Conservation (phyloP, 2,888 invertebrate genomes). For the Theristus sp. region DNA sequence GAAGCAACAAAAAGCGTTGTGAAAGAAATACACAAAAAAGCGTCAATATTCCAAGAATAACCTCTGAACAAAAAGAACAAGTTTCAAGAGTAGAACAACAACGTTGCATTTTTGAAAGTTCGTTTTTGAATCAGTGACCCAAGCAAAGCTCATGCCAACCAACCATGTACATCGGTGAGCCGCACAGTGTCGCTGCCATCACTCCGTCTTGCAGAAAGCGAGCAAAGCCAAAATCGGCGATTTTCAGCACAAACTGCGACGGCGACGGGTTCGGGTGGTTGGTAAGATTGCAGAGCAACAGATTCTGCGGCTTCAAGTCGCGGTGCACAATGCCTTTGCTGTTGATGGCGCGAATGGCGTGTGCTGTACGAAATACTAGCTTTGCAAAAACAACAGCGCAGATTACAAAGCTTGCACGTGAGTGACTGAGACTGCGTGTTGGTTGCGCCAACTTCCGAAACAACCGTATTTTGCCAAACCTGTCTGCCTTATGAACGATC, state of each 20-base stretch:
- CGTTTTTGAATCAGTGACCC: neutral
- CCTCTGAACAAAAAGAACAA: conserved; percentile 1
- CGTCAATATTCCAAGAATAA: neutral
- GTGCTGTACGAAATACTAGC: too few relatives aligned
- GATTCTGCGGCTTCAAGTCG: conserved; percentile 98
- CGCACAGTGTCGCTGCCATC: conserved; percentile 97
- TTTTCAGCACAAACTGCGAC: conserved; percentile 76
- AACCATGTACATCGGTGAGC: conserved; percentile 98
- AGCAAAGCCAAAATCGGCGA: conserved; percentile 94
- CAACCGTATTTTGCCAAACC: too few relatives aligned
- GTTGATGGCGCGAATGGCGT: conserved; percentile 54
- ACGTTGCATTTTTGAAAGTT: neutral
- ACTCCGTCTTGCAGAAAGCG: conserved; percentile 93
- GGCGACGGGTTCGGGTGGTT: conserved; percentile 47
- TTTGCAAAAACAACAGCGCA: too few relatives aligned
- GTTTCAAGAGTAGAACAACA: neutral
- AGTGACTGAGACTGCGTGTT: too few relatives aligned
- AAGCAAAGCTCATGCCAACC: neutral
- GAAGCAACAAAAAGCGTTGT: conserved; percentile 1
- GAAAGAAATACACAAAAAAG: neutral
- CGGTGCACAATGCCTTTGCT: conserved; percentile 94
- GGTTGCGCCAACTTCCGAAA: too few relatives aligned
- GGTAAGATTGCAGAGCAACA: conserved; percentile 53
- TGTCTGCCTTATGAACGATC: conserved; percentile 78
- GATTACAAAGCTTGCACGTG: too few relatives aligned